Evolutionary conservation across 2,113 vertebrate genomes (phyloP), one percentile per base, ranked within the genome.

Genomic region (Dissostichus mawsoni): DNA sequence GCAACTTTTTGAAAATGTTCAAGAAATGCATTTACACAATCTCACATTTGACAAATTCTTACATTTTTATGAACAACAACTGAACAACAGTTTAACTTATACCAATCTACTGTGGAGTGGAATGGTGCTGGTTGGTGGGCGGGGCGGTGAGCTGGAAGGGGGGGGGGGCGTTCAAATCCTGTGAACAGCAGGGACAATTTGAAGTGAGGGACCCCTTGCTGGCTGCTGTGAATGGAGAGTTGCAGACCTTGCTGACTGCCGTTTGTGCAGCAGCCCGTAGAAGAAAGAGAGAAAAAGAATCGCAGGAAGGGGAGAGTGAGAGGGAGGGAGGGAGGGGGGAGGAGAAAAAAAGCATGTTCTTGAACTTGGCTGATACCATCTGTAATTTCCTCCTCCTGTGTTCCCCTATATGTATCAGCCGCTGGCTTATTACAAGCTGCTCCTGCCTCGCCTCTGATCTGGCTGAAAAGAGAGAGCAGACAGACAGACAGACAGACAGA

Each of bases 291-390:
- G 78, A 68, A 50, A 85, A 69, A 77, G 52, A 85, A 82, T 79
- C 69, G 61, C 69, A 86, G 82, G 86, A 80, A 67, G 67, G 65
- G 36, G 33, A 5, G 55, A 63, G n/a, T 50, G 17, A 14, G 51
- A 50, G 56, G n/a, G 67, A 33, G 68, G 51, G 73, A 5, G 50
- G 3, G 51, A 16, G 29, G n/a, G 17, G 4, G 50, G 45, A 55
- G 33, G 44, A 14, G 6, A 18, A 50, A 50, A 69, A 61, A 71
- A 80, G 14, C 75, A 73, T 86, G 84, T 85, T 88, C 92, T 89
- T 92, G 86, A 92, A 94, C 87, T 91, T 92, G 86, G 70, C 89
- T 82, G 86, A 94, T 87, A 87, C 76, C 81, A 91, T 92, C 89
- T 93, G 92, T 80, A 90, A 90, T 92, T 92, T 92, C 91, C 91